Evolutionary conservation across 2,888 invertebrate species (phyloP).

Genomic region (Neocrepidodera transversa): DNA sequence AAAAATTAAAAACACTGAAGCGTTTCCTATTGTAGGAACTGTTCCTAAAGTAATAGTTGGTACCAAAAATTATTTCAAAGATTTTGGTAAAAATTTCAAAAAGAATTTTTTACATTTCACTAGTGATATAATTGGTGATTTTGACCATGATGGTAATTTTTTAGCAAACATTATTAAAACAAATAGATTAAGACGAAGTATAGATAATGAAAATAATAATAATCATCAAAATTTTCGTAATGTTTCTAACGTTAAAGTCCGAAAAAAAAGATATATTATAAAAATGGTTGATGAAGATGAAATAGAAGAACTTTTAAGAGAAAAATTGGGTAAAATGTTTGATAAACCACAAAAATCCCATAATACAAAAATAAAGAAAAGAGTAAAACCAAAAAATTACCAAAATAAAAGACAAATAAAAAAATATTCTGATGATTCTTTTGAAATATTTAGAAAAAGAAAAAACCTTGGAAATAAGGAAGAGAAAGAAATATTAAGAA

Average conservation of each 20-base stretch:
- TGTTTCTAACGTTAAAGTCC: constrained; percentile 26
- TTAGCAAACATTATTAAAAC: constrained; percentile 29
- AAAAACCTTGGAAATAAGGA: not conserved
- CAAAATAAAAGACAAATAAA: constrained; percentile 7
- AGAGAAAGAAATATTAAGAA: not conserved
- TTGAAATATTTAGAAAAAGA: not conserved
- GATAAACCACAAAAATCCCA: constrained; percentile 18
- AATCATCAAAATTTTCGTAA: constrained; percentile 31
- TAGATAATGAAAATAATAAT: constrained; percentile 1
- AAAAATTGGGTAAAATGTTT: constrained; percentile 47
- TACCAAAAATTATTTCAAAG: constrained; percentile 51
- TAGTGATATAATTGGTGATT: constrained; percentile 52
- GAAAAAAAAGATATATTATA: constrained; percentile 51
- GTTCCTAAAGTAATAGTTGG: constrained; percentile 52
- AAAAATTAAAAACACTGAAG: constrained; percentile 50
- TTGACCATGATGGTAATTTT: constrained; percentile 41
- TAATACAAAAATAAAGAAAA: constrained; percentile 10
- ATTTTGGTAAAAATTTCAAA: constrained; percentile 53
- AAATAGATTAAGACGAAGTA: constrained; percentile 31
- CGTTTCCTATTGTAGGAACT: constrained; percentile 50
- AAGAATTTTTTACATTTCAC: constrained; percentile 51
- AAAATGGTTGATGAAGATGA: constrained; percentile 54
- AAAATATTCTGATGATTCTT: not conserved
- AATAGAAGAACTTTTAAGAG: constrained; percentile 49
- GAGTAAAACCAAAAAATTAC: constrained; percentile 7